Evolutionary conservation across 2,113 vertebrate genomes (phyloP).

Genomic region (Phasianus colchicus): DNA sequence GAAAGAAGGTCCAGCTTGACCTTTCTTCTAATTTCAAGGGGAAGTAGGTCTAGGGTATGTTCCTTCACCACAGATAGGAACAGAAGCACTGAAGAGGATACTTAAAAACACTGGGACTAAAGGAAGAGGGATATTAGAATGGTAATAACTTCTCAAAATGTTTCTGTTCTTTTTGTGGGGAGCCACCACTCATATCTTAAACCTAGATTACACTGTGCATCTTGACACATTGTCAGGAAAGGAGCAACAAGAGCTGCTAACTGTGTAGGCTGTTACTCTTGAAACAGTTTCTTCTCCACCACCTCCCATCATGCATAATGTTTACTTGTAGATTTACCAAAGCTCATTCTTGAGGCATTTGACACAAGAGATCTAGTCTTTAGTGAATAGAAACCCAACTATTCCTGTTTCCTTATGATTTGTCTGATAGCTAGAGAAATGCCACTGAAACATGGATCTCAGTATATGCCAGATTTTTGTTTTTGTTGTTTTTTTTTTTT

Average conservation of each 20-base stretch:
- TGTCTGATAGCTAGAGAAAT: accelerated
- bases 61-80: not conserved
- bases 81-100: not conserved
- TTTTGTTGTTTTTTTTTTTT: not conserved
- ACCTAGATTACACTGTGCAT: not conserved
- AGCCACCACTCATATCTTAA: not conserved
- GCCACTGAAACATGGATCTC: not conserved
- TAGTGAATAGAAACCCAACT: not conserved
- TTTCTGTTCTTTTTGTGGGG: not conserved
- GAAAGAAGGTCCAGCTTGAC: not conserved
- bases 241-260: not conserved
- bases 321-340: not conserved
- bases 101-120: not conserved
- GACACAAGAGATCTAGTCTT: not conserved
- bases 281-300: not conserved
- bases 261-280: not conserved
- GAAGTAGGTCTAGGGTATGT: not conserved
- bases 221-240: not conserved
- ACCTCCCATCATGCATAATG: not conserved
- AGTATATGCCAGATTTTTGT: not conserved
- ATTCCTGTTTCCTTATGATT: not conserved
- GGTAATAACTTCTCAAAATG: not conserved
- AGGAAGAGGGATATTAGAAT: not conserved
- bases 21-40: not conserved
- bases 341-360: not conserved